Conservation (phyloP, 2,888 invertebrate species). For the Epistrophe eligans region DNA sequence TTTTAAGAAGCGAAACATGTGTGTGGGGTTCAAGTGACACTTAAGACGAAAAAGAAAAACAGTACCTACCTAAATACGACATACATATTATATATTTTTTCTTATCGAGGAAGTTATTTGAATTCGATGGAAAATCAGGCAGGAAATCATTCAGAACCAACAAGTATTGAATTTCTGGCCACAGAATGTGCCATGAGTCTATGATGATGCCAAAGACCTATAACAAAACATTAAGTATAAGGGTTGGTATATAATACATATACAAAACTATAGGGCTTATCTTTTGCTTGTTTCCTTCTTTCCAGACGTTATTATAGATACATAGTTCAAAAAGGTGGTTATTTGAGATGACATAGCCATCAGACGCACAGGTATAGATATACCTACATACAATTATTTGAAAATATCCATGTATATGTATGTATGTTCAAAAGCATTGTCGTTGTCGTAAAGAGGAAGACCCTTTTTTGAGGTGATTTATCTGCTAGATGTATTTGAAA, state of each 20-base stretch:
- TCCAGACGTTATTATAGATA: slow-evolving; percentile 9
- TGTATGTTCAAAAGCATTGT: background rate
- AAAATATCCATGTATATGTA: background rate
- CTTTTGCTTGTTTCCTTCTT: slow-evolving; percentile 23
- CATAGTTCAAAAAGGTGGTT: slow-evolving; percentile 71
- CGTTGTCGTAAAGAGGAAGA: slow-evolving; percentile 39
- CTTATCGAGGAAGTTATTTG: slow-evolving; percentile 74
- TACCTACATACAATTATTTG: background rate
- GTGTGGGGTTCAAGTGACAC: slow-evolving; percentile 74
- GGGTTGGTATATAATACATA: slow-evolving; percentile 6
- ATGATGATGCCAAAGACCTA: slow-evolving; percentile 6
- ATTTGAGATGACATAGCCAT: slow-evolving; percentile 64
- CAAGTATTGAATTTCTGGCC: slow-evolving; percentile 71
- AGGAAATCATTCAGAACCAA: slow-evolving; percentile 67
- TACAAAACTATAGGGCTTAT: slow-evolving; percentile 26
- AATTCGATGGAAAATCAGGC: slow-evolving; percentile 65
- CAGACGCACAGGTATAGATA: slow-evolving; percentile 53
- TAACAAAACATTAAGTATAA: slow-evolving; percentile 6
- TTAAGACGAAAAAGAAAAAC: slow-evolving; percentile 44
- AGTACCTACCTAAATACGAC: slow-evolving; percentile 30
- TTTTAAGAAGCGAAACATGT: slow-evolving; percentile 41
- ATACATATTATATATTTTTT: background rate
- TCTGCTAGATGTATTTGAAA: slow-evolving; percentile 65
- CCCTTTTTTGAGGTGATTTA: slow-evolving; percentile 74
- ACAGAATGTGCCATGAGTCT: slow-evolving; percentile 32